These are phyloP conservation scores for Lepidochrysops patricia DNA, from an alignment of 2,888 invertebrate genomes.

Conservation along the genomic window DNA sequence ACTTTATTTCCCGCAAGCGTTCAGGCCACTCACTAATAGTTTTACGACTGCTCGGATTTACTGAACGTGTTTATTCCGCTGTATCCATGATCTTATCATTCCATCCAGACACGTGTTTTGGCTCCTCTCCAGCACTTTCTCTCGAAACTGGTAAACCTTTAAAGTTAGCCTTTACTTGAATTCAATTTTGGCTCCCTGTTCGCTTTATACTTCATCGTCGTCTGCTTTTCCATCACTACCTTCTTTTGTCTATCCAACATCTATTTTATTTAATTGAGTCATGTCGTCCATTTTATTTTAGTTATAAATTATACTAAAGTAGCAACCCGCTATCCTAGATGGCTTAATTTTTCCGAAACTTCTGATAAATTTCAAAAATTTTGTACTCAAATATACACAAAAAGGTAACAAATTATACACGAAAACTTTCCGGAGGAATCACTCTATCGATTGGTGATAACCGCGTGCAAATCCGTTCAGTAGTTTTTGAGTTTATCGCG, in stretches of 20 bases:
- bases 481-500: too few relatives aligned
- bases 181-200: neutral
- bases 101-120: constrained; percentile 45
- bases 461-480: too few relatives aligned
- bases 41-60: constrained; percentile 39
- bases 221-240: neutral
- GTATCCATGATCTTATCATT: constrained; percentile 45
- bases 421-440: too few relatives aligned
- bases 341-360: too few relatives aligned
- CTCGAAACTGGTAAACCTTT: constrained; percentile 19
- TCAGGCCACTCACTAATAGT: constrained; percentile 40
- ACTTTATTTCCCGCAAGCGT: constrained; percentile 25
- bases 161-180: neutral
- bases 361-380: too few relatives aligned
- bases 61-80: constrained; percentile 48
- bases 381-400: too few relatives aligned
- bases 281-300: too few relatives aligned
- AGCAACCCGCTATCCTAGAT: too few relatives aligned
- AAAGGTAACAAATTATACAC: too few relatives aligned
- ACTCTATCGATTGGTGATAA: too few relatives aligned
- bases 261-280: too few relatives aligned
- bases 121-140: constrained; percentile 58
- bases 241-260: neutral
- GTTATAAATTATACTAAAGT: too few relatives aligned
- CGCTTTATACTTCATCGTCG: neutral